Percentiles rank a stretch among this genome's conserved stretches.
These are phyloP conservation scores for Lepidocyrtinus sp. DNA, from an alignment of 2,888 invertebrate species.

Conservation along the genomic window DNA sequence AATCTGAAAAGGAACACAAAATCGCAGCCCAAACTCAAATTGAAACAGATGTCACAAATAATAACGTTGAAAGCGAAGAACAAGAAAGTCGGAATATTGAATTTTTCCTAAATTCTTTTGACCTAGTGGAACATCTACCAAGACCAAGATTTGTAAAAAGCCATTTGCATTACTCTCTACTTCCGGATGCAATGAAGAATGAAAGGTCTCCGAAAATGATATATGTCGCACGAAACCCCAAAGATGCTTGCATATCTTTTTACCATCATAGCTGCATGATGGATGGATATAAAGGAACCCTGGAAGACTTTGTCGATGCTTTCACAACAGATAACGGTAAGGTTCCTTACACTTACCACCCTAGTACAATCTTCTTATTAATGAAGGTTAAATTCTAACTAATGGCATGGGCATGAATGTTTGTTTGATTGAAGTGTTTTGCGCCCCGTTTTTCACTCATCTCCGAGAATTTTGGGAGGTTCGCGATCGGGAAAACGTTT, in stretches of 20 bases:
- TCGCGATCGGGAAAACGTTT: conserved; percentile 79
- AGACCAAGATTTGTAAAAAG: conserved; percentile 71
- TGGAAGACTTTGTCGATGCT: conserved; percentile 77
- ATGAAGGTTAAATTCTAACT: conserved; percentile 13
- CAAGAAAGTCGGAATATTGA: conserved; percentile 35
- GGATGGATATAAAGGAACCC: conserved; percentile 77
- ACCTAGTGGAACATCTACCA: conserved; percentile 48
- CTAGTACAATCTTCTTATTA: background rate
- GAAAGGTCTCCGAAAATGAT: conserved; percentile 78
- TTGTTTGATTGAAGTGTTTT: too few species aligned
- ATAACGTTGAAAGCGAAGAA: background rate
- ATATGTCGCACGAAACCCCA: conserved; percentile 88
- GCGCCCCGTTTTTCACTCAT: conserved; percentile 86
- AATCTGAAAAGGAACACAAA: conserved; percentile 13
- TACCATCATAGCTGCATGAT: conserved; percentile 84
- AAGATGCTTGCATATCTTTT: conserved; percentile 88
- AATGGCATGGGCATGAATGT: too few species aligned
- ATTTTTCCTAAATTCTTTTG: conserved; percentile 57
- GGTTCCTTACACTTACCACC: background rate
- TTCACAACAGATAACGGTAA: conserved; percentile 75
- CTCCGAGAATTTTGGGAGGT: conserved; percentile 83
- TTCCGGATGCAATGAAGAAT: conserved; percentile 66
- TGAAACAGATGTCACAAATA: background rate
- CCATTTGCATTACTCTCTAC: conserved; percentile 71
- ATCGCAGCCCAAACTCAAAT: background rate